A percentile compares a stretch with the other conserved stretches of the same genome.
phyloP scores from a whole-genome alignment of 2,797 vertebrate genomes.

The Arnoldichthys spilopterus region DNA sequence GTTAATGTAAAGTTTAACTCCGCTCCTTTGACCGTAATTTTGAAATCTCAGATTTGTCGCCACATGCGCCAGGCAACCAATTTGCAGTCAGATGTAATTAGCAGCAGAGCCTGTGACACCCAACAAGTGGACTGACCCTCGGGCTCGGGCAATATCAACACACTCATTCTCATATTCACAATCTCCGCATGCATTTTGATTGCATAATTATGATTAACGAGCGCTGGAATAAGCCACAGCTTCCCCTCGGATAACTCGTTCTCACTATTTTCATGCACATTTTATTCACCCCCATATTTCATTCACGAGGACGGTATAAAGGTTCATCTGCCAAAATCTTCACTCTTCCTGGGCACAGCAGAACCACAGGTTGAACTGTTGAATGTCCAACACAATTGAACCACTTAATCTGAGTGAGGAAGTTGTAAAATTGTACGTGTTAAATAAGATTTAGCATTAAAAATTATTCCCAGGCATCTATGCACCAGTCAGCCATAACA shows the following conservation, averaged over 20 bases:
- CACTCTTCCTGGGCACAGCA: not conserved
- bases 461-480: constrained; percentile 44
- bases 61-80: constrained; percentile 35
- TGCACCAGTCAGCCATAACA: no score
- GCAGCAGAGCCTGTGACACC: constrained; percentile 41
- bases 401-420: constrained; percentile 32
- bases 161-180: constrained; percentile 68
- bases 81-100: constrained; percentile 54
- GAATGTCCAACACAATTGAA: constrained; percentile 30
- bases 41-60: constrained; percentile 49
- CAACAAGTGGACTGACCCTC: constrained; percentile 50
- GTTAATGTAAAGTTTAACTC: constrained; percentile 31
- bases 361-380: not conserved
- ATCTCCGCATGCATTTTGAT: constrained; percentile 75
- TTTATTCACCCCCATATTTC: constrained; percentile 21
- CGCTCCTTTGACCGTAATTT: constrained; percentile 16
- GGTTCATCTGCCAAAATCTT: constrained; percentile 20
- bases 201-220: constrained; percentile 77
- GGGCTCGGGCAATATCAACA: constrained; percentile 56
- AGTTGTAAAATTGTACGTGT: constrained; percentile 38
- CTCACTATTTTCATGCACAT: constrained; percentile 20
- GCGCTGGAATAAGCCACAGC: constrained; percentile 39
- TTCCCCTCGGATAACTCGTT: constrained; percentile 35
- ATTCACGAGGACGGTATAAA: constrained; percentile 27
- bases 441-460: constrained; percentile 57